Percentiles rank a stretch among this genome's conserved stretches.
Conservation (phyloP, 2,797 vertebrate species). For the Pyrocephalus nanus region DNA sequence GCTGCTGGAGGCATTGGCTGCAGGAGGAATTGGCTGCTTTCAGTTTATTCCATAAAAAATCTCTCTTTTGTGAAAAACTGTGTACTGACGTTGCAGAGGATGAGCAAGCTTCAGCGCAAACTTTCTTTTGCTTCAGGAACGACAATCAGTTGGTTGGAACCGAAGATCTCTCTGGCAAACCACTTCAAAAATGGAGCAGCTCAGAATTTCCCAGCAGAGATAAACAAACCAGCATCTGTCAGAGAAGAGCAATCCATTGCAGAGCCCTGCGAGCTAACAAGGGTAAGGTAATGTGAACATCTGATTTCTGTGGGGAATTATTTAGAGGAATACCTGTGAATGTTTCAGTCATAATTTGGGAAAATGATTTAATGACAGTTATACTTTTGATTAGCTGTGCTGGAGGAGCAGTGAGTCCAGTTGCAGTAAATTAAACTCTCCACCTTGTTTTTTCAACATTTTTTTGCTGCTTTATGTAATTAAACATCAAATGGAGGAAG, state of each 20-base stretch:
- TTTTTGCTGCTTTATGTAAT: background rate
- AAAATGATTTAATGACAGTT: background rate
- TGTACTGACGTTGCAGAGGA: slow-evolving; percentile 70
- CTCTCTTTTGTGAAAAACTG: slow-evolving; percentile 39
- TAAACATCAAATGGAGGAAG: background rate
- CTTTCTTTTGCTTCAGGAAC: slow-evolving; percentile 86
- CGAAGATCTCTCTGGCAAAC: slow-evolving; percentile 87
- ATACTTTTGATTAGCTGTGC: background rate
- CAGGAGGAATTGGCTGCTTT: slow-evolving; percentile 61
- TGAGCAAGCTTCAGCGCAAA: slow-evolving; percentile 84
- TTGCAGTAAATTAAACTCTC: background rate
- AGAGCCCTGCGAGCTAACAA: slow-evolving; percentile 83
- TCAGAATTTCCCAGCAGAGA: slow-evolving; percentile 80
- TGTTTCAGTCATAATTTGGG: background rate
- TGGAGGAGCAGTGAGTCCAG: background rate
- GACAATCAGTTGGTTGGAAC: slow-evolving; percentile 95
- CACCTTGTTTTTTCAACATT: background rate
- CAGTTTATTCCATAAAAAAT: slow-evolving; percentile 8
- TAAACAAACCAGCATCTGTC: slow-evolving; percentile 78
- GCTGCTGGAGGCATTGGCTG: slow-evolving; percentile 59
- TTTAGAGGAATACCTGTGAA: background rate
- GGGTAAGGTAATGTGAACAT: slow-evolving; percentile 82
- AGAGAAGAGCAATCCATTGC: slow-evolving; percentile 80
- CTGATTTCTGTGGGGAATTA: background rate
- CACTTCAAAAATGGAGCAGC: slow-evolving; percentile 92